phyloP scores from a whole-genome alignment of 64 coral and sea anemone genomes.

The Porites lutea region DNA sequence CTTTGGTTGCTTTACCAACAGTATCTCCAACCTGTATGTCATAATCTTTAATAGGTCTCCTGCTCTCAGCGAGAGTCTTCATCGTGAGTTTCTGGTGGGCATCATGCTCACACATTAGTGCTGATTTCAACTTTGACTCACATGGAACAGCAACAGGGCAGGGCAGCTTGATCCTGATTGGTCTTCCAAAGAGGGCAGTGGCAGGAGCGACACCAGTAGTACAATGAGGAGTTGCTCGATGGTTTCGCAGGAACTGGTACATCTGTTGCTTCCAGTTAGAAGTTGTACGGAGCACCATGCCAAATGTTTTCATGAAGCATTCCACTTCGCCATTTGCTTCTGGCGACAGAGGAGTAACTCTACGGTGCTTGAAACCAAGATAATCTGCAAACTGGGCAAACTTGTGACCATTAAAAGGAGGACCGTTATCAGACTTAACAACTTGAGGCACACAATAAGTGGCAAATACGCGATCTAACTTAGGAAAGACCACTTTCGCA shows the following conservation, averaged over 20 bases:
- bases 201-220: slow-evolving; percentile 58
- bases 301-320: no score
- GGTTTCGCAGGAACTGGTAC: background rate
- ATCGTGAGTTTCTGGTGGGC: slow-evolving; percentile 41
- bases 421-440: no score
- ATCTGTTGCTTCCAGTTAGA: no score
- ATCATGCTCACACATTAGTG: slow-evolving; percentile 17
- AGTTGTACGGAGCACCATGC: no score
- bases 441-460: no score
- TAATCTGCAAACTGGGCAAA: no score
- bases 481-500: no score
- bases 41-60: slow-evolving; percentile 28
- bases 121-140: background rate
- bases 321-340: no score
- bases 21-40: slow-evolving; percentile 41
- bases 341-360: no score
- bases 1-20: slow-evolving; percentile 53
- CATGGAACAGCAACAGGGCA: background rate
- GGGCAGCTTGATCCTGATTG: slow-evolving; percentile 55
- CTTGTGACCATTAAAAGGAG: no score
- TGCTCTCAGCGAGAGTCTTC: slow-evolving; percentile 30
- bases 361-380: no score
- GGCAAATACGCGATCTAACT: no score
- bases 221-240: slow-evolving; percentile 67
- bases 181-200: slow-evolving; percentile 57